These are phyloP conservation scores for Caenorhabditis wallacei DNA, from an alignment of 2,888 invertebrate species.

Conservation along the genomic window DNA sequence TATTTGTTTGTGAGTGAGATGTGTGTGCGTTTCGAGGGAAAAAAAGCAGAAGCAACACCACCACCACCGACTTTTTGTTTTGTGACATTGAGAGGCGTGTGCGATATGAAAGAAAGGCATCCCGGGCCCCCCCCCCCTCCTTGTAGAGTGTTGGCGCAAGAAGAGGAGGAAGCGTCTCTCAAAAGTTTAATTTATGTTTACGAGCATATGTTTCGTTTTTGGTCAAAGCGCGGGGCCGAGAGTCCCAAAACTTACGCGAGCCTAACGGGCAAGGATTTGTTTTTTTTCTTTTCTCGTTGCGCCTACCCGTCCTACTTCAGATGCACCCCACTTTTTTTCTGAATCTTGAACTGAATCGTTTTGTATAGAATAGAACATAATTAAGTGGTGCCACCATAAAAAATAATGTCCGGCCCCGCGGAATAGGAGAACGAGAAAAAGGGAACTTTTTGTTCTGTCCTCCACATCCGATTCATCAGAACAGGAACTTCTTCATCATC, in stretches of 20 bases:
- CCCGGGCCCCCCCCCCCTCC: constrained; percentile 21
- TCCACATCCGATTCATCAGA: not conserved
- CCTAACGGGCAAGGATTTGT: constrained; percentile 52
- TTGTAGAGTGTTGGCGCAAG: constrained; percentile 57
- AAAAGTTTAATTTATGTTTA: constrained; percentile 71
- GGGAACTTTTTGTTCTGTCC: constrained; percentile 14
- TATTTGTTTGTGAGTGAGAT: constrained; percentile 42
- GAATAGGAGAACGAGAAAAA: not conserved
- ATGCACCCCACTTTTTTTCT: constrained; percentile 4
- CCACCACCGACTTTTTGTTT: constrained; percentile 62
- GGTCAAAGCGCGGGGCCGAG: constrained; percentile 51
- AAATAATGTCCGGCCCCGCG: constrained; percentile 1
- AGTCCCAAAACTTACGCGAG: constrained; percentile 62
- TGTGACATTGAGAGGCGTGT: constrained; percentile 65
- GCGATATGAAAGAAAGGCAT: constrained; percentile 63
- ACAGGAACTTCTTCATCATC: constrained; percentile 30
- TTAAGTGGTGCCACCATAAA: constrained; percentile 28
- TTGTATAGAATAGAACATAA: constrained; percentile 28
- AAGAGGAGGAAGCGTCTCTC: constrained; percentile 62
- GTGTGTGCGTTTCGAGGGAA: constrained; percentile 37
- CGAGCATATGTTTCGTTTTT: constrained; percentile 70
- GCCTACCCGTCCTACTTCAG: constrained; percentile 39
- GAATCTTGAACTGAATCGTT: constrained; percentile 34
- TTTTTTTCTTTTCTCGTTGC: constrained; percentile 50
- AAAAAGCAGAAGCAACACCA: constrained; percentile 41